Conservation (phyloP, 2,888 invertebrate genomes). For the Tromatobia lineatoria region DNA sequence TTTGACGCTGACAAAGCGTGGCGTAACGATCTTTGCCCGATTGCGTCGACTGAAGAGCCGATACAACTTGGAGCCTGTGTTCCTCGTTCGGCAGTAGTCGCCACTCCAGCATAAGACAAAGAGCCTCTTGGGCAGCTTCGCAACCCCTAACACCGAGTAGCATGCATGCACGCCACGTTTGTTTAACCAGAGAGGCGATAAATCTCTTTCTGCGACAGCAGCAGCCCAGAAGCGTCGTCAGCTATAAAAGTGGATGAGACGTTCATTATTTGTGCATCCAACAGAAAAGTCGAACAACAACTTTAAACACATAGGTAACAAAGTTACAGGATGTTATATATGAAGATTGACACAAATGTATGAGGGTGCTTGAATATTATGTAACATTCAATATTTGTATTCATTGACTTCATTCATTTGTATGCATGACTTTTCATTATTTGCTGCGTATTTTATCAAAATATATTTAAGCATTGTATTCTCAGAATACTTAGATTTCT, state of each 20-base stretch:
- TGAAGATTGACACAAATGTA: no score
- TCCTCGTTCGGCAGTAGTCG: slow-evolving; percentile 89
- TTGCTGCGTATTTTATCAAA: no score
- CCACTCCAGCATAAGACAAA: slow-evolving; percentile 93
- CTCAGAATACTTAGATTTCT: no score
- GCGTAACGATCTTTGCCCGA: slow-evolving; percentile 90
- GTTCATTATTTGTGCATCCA: slow-evolving; percentile 10
- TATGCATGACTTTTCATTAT: no score
- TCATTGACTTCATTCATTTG: no score
- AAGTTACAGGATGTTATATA: no score
- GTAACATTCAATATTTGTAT: no score
- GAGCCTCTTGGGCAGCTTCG: slow-evolving; percentile 89
- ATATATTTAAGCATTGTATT: no score
- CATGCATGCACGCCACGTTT: slow-evolving; percentile 90
- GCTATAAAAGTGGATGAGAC: slow-evolving; percentile 84
- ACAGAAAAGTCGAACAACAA: neutral
- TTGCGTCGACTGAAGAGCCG: slow-evolving; percentile 91
- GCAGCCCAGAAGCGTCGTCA: slow-evolving; percentile 88
- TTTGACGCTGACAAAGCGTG: slow-evolving; percentile 91
- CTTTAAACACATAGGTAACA: no score
- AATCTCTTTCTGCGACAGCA: slow-evolving; percentile 92
- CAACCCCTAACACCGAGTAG: slow-evolving; percentile 90
- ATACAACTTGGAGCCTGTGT: slow-evolving; percentile 90
- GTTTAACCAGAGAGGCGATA: slow-evolving; percentile 89
- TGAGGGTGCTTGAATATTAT: no score